A percentile compares a stretch with the other conserved stretches of the same genome.
These are phyloP conservation scores for Scomberomorus guttatus DNA, from an alignment of 2,797 vertebrate species.

Conservation along the genomic window DNA sequence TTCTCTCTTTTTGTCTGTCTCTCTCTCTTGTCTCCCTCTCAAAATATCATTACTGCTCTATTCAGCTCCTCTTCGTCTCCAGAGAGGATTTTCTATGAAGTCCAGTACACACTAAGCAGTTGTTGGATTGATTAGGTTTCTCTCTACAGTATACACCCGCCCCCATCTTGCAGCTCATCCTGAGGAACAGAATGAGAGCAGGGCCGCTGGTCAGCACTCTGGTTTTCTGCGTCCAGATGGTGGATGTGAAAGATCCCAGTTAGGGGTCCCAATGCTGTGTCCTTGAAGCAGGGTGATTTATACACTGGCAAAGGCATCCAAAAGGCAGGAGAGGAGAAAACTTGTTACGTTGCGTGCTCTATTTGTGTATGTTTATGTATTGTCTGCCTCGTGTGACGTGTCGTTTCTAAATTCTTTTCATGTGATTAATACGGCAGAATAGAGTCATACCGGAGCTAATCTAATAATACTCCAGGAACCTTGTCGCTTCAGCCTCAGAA, in stretches of 20 bases:
- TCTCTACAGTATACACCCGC: constrained; percentile 35
- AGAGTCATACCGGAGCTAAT: constrained; percentile 13
- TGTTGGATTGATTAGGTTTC: constrained; percentile 60
- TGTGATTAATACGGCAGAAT: constrained; percentile 18
- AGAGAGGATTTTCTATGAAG: constrained; percentile 47
- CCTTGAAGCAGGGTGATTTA: constrained; percentile 85
- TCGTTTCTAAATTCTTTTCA: constrained; percentile 17
- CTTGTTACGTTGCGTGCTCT: constrained; percentile 26
- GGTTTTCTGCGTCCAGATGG: constrained; percentile 83
- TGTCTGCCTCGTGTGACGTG: constrained; percentile 2
- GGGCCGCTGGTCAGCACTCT: constrained; percentile 83
- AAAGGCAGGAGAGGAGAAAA: constrained; percentile 67
- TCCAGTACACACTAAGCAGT: constrained; percentile 41
- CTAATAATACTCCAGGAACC: constrained; percentile 23
- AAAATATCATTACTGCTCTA: constrained; percentile 52
- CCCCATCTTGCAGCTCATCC: constrained; percentile 52
- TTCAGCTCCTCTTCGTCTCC: constrained; percentile 33
- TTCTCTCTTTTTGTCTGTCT: constrained; percentile 42
- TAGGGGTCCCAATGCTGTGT: constrained; percentile 83
- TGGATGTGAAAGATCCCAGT: constrained; percentile 83
- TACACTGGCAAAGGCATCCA: constrained; percentile 78
- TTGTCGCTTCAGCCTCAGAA: constrained; percentile 26
- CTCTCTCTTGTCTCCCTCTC: constrained; percentile 25
- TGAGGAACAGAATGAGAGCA: constrained; percentile 75
- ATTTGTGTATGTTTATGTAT: background rate